These are phyloP conservation scores for Halocynthia aurantium DNA, from an alignment of 23 tunicate species.

Conservation along the genomic window DNA sequence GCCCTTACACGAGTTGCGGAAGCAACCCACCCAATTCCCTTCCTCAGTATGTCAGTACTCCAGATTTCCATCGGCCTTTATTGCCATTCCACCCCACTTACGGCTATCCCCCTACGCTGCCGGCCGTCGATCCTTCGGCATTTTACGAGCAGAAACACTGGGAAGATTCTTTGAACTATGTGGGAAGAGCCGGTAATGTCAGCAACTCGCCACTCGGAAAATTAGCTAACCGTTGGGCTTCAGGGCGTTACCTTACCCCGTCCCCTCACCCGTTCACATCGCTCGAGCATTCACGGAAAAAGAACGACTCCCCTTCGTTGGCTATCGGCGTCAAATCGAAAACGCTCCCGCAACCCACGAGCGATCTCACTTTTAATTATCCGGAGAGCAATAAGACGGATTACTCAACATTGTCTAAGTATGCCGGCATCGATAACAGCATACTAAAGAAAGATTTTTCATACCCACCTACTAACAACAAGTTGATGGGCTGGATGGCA, in stretches of 20 bases:
- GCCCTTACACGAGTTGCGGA: too few relatives aligned
- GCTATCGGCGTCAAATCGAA: not conserved
- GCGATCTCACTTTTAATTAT: slow-evolving; percentile 19
- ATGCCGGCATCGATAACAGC: not conserved
- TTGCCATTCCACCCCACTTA: too few relatives aligned
- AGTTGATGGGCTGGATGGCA: not conserved
- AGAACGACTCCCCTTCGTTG: not conserved
- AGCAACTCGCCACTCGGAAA: not conserved
- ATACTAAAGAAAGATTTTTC: too few relatives aligned
- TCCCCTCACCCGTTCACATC: not conserved
- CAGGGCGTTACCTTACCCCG: not conserved
- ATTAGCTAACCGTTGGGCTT: not conserved
- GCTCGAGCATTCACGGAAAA: not conserved
- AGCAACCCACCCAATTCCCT: too few relatives aligned
- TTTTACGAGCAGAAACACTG: too few relatives aligned
- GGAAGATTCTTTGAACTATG: not conserved
- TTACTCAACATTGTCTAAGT: not conserved
- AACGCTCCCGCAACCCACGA: not conserved
- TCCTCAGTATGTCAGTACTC: too few relatives aligned
- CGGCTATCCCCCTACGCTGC: too few relatives aligned
- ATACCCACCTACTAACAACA: not conserved
- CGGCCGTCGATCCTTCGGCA: too few relatives aligned
- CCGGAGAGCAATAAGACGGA: slow-evolving; percentile 1
- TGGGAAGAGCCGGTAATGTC: not conserved
- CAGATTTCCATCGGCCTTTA: too few relatives aligned